Conservation (phyloP, 35 echinoderm and acorn worm species). For the Ptychodera flava region DNA sequence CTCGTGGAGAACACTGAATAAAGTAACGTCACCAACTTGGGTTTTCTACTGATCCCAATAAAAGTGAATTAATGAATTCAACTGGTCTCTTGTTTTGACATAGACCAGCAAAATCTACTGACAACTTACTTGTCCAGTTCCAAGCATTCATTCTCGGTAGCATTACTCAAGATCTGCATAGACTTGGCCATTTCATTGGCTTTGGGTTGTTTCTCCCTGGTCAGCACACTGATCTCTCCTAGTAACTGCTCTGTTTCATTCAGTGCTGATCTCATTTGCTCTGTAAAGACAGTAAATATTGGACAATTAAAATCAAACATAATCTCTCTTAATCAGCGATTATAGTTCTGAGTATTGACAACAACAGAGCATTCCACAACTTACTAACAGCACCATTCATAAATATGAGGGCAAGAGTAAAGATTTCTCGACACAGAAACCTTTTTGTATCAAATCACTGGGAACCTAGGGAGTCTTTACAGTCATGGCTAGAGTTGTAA, state of each 20-base stretch:
- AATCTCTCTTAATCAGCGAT: no score
- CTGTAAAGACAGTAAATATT: constrained; percentile 8
- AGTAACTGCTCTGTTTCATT: constrained; percentile 54
- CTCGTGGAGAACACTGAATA: neutral
- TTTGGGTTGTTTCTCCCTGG: constrained; percentile 34
- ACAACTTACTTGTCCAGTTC: constrained; percentile 44
- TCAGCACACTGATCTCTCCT: constrained; percentile 36
- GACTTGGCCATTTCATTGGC: constrained; percentile 35
- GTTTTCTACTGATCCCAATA: neutral
- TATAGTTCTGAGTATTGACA: no score
- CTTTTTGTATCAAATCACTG: no score
- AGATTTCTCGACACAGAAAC: no score
- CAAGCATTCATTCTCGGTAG: constrained; percentile 46
- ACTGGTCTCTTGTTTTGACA: neutral
- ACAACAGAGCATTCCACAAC: neutral
- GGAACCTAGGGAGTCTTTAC: no score
- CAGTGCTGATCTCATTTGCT: constrained; percentile 24
- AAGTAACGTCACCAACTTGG: neutral
- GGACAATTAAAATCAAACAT: neutral
- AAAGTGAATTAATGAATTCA: neutral
- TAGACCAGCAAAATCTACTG: neutral
- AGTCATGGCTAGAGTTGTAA: no score
- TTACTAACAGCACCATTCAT: no score
- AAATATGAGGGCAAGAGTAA: no score
- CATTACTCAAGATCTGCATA: constrained; percentile 34